A percentile compares a stretch with the other conserved stretches of the same genome.
phyloP scores from a whole-genome alignment of 2,113 vertebrate species.

The Phaethornis superciliosus region DNA sequence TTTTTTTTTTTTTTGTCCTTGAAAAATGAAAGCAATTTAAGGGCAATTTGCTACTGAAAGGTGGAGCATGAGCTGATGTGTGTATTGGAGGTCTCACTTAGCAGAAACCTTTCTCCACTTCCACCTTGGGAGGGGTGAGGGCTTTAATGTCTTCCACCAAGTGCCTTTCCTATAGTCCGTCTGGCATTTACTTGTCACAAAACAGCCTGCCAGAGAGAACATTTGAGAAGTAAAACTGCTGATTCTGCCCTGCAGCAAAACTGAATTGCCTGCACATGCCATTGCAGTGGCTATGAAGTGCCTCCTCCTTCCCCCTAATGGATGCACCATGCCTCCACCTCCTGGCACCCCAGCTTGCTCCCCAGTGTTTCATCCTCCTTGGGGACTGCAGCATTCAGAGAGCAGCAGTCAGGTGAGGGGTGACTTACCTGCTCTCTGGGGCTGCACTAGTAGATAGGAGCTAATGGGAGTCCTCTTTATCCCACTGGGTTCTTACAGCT shows the following conservation, averaged over 20 bases:
- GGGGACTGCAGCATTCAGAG: fast-evolving
- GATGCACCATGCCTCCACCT: not conserved
- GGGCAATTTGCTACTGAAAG: not conserved
- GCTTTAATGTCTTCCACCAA: not conserved
- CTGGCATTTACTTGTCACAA: not conserved
- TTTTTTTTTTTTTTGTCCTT: not conserved
- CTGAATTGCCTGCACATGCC: not conserved
- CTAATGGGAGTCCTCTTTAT: not conserved
- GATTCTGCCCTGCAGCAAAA: not conserved
- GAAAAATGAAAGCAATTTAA: not conserved
- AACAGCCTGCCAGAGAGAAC: not conserved
- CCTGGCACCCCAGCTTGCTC: not conserved
- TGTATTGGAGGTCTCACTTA: not conserved
- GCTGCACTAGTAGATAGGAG: not conserved
- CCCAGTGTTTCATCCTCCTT: not conserved
- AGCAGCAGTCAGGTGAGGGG: not conserved
- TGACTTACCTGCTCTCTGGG: not conserved
- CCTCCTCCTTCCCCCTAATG: not conserved
- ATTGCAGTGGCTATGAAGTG: fast-evolving
- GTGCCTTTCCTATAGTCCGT: not conserved
- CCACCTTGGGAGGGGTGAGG: not conserved
- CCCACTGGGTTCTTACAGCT: not conserved
- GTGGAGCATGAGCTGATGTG: not conserved
- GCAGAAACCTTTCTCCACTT: not conserved
- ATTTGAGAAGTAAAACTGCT: not conserved